phyloP scores from a whole-genome alignment of 2,888 invertebrate genomes.

The Gryllus longicercus region DNA sequence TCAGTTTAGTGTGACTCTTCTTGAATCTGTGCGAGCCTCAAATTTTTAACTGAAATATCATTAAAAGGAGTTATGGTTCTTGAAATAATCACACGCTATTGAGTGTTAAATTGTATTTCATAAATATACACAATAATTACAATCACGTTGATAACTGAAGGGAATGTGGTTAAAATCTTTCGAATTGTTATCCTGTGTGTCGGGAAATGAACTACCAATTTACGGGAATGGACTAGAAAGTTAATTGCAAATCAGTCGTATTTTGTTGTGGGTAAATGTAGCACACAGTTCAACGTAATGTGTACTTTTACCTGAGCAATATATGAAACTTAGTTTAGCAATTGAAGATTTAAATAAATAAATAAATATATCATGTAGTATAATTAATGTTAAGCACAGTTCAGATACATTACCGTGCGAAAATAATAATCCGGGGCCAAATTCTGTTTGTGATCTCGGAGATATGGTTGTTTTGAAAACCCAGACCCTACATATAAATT shows the following conservation, averaged over 20 bases:
- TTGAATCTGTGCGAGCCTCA: too few species aligned
- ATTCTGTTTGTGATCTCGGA: too few species aligned
- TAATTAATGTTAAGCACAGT: not conserved
- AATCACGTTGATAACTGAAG: not conserved
- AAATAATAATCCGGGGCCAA: too few species aligned
- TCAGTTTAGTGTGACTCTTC: too few species aligned
- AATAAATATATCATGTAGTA: not conserved
- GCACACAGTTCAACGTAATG: not conserved
- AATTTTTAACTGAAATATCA: too few species aligned
- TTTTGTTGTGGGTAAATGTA: not conserved
- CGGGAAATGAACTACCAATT: not conserved
- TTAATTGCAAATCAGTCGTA: conserved; percentile 2
- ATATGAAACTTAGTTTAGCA: not conserved
- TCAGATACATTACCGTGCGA: not conserved
- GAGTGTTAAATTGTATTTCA: not conserved
- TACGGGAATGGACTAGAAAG: not conserved
- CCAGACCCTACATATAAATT: too few species aligned
- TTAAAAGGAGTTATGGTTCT: too few species aligned
- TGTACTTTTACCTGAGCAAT: not conserved
- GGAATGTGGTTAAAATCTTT: not conserved
- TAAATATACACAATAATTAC: not conserved
- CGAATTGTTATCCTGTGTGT: not conserved
- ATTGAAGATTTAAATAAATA: not conserved
- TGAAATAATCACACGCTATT: too few species aligned
- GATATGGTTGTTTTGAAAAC: too few species aligned